Conservation (phyloP, 2,797 vertebrate genomes). For the Enteromius mattozi region DNA sequence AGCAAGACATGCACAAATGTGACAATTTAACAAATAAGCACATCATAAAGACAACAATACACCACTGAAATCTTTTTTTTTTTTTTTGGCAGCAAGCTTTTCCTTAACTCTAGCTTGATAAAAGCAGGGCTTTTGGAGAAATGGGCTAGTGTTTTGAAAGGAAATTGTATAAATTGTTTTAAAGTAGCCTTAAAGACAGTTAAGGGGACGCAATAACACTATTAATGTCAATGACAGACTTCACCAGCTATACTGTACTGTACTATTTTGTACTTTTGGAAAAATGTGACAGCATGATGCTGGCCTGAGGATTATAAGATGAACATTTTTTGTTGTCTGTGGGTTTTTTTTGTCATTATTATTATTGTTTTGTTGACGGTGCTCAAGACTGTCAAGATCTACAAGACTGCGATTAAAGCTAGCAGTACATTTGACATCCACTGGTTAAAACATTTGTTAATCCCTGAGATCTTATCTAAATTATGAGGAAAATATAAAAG, state of each 20-base stretch:
- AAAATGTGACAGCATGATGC: background rate
- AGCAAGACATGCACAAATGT: background rate
- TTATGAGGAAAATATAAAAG: background rate
- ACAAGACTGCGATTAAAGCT: conserved; percentile 35
- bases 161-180: background rate
- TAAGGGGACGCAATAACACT: conserved; percentile 32
- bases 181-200: conserved; percentile 11
- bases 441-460: background rate
- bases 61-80: background rate
- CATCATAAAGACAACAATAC: background rate
- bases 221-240: conserved; percentile 5
- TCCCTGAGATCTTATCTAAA: background rate
- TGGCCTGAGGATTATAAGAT: background rate
- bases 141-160: background rate
- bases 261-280: conserved; percentile 9
- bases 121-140: conserved; percentile 28
- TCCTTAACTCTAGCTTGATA: conserved; percentile 45
- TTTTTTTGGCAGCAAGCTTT: background rate
- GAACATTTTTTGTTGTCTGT: background rate
- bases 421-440: conserved; percentile 1
- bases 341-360: background rate
- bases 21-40: background rate
- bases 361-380: background rate
- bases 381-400: conserved; percentile 20
- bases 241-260: conserved; percentile 20